Evolutionary conservation across 2,888 invertebrate species (phyloP), one percentile per base, ranked within the genome.

Genomic region (Pyrrhosoma nymphula): DNA sequence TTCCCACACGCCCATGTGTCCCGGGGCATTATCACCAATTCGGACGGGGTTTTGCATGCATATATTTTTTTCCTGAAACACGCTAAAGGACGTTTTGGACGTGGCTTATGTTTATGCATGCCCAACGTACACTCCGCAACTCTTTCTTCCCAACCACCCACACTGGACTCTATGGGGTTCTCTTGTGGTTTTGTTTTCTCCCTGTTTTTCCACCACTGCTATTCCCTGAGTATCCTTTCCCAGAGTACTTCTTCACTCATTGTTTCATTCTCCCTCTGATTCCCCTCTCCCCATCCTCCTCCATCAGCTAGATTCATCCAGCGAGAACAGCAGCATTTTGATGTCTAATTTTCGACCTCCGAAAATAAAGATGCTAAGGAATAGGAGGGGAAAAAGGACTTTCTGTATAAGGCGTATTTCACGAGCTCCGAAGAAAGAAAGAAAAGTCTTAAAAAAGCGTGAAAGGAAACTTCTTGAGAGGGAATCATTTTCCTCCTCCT

Each of bases 41-140:
- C 82, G 14, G 30, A 18, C 14, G 16, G 35, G 82, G 82, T 82
- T 35, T 82, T 82, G 82, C 30, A 82, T 82, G n/a, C n/a, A 82
- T 82, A 47, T 8, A 47, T 47, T 47, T 47, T 47, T 47, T 47
- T 82, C 35, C n/a, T 82, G 82, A 82, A 47, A 35, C 82, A 16
- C 35, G 30, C 82, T 30, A 35, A 20, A 82, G 82, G 82, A 82
- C 35, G 26, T 82, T 82, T n/a, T 82, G 82, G 82, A 35, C 82
- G 30, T 14, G 82, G 82, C 82, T 82, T 82, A 69, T 69, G 69
- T 69, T 69, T 69, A 82, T 82, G 82, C 82, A 82, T 82, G 82
- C 82, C 60, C 16, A 2, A 16, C 18, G 35, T 30, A 35, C 35
- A 35, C 82, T 35, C 14, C n/a, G 12, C 69, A 69, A 69, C 69